Conservation (phyloP, 92 coral and sea anemone species). For the Plumapathes pennacea region DNA sequence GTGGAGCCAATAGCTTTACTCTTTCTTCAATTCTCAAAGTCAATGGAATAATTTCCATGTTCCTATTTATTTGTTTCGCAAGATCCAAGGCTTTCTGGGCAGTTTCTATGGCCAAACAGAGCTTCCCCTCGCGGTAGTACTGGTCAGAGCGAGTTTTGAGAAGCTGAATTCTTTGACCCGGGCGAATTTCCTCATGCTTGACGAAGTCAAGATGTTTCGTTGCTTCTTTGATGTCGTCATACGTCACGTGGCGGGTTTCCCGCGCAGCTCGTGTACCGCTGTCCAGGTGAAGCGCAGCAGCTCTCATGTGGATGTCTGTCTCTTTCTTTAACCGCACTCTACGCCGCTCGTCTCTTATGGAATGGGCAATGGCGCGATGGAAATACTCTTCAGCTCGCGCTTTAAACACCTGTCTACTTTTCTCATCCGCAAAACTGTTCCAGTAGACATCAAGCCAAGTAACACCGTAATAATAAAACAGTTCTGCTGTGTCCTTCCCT, state of each 20-base stretch:
- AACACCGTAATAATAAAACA: constrained; percentile 4
- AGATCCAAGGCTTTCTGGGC: constrained; percentile 6
- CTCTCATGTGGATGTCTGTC: constrained; percentile 1
- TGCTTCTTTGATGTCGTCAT: constrained; percentile 15
- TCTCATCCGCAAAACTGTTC: not conserved
- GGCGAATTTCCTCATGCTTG: not conserved
- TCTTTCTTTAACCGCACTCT: constrained; percentile 3
- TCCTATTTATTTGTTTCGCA: no score
- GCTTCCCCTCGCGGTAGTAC: constrained; percentile 6
- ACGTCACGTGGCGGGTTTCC: no score
- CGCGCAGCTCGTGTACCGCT: constrained; percentile 11
- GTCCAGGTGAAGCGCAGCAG: constrained; percentile 10
- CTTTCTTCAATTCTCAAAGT: no score
- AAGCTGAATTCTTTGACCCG: constrained; percentile 11
- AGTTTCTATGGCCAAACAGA: constrained; percentile 5
- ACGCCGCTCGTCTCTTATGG: not conserved
- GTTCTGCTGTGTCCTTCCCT: constrained; percentile 8
- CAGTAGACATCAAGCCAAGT: constrained; percentile 1
- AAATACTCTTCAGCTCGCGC: constrained; percentile 5
- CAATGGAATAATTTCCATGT: no score
- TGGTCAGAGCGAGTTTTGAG: constrained; percentile 27
- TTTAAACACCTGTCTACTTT: no score
- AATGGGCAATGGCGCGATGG: not conserved
- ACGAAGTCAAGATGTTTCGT: constrained; percentile 10
- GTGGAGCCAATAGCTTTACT: no score